phyloP scores from a whole-genome alignment of 2,113 vertebrate genomes.

The Catharus bicknelli region DNA sequence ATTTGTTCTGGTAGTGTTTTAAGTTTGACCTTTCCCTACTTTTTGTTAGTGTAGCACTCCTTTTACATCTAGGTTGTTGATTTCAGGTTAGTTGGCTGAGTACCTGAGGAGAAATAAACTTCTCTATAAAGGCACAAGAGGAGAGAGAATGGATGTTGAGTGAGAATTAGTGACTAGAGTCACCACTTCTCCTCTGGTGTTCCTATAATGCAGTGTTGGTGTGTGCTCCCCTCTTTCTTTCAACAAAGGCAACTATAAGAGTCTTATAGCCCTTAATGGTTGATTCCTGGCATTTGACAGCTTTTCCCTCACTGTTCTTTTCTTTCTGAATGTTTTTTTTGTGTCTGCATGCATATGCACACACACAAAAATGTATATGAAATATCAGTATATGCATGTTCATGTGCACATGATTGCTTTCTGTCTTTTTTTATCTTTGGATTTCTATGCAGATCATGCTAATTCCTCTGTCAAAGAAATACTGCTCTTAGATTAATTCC shows the following conservation, averaged over 20 bases:
- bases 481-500: not conserved
- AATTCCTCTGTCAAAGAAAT: not conserved
- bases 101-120: not conserved
- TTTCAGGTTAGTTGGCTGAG: not conserved
- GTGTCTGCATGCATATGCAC: rapidly evolving
- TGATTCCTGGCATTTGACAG: not conserved
- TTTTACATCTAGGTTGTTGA: not conserved
- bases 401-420: not conserved
- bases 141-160: not conserved
- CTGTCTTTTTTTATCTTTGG: not conserved
- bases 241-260: rapidly evolving
- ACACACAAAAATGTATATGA: not conserved
- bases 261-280: not conserved
- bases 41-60: not conserved
- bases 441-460: not conserved
- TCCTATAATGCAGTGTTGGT: not conserved
- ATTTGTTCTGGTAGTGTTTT: not conserved
- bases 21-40: not conserved
- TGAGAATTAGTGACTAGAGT: not conserved
- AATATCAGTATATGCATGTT: not conserved
- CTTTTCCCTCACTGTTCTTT: not conserved
- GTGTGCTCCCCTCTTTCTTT: not conserved
- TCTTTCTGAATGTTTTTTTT: not conserved
- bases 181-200: not conserved
- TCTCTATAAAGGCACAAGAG: not conserved